Conservation (phyloP, 2,888 invertebrate genomes). For the Mantis religiosa region DNA sequence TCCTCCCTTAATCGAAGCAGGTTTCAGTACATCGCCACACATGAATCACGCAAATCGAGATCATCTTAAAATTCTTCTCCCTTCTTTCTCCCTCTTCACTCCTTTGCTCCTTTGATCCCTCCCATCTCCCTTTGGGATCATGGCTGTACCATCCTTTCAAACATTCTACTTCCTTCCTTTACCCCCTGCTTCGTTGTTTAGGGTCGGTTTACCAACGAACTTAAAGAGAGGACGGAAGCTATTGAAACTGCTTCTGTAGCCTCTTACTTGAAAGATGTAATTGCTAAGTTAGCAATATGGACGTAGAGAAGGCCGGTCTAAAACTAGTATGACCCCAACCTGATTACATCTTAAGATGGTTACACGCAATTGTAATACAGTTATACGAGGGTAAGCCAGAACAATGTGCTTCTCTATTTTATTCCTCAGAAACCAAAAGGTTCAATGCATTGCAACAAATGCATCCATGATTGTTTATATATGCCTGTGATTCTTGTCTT, state of each 20-base stretch:
- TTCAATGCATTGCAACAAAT: too few species aligned
- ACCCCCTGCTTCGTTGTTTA: conserved; percentile 21
- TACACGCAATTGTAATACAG: background rate
- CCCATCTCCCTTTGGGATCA: background rate
- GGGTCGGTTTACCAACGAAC: conserved; percentile 28
- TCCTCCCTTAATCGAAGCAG: background rate
- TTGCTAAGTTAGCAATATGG: background rate
- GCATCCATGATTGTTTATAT: too few species aligned
- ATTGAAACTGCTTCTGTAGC: background rate
- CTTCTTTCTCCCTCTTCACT: background rate
- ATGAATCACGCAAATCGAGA: conserved; percentile 16
- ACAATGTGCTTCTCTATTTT: too few species aligned
- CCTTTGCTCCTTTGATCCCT: background rate
- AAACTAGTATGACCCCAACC: background rate
- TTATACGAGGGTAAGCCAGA: background rate
- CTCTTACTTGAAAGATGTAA: background rate
- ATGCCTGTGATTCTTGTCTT: too few species aligned
- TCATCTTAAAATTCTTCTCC: conserved; percentile 6
- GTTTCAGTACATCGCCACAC: conserved; percentile 13
- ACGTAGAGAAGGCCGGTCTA: background rate
- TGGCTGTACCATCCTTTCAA: background rate
- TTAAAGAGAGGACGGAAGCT: conserved; percentile 5
- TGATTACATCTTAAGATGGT: background rate
- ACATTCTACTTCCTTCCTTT: background rate
- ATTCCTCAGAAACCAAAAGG: too few species aligned